Evolutionary conservation across 2,888 invertebrate species (phyloP).

Genomic region (Unio pictorum): DNA sequence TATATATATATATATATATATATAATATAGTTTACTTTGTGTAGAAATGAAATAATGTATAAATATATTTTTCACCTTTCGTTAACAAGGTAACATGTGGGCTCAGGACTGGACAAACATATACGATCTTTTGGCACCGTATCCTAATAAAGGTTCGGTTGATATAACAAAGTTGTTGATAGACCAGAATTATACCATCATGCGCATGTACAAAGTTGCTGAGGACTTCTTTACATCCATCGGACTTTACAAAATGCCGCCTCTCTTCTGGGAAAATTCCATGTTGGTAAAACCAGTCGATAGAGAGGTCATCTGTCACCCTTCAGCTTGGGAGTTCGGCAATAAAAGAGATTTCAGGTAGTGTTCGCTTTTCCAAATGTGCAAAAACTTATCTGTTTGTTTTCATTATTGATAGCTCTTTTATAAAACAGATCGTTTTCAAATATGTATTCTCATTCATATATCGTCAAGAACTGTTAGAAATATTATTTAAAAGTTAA

Average conservation of each 20-base stretch:
- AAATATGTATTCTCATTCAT: too few relatives aligned
- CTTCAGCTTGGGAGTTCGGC: constrained; percentile 89
- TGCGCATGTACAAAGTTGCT: constrained; percentile 74
- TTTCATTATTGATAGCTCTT: too few relatives aligned
- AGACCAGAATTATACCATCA: constrained; percentile 70
- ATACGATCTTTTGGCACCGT: constrained; percentile 73
- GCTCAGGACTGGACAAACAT: constrained; percentile 69
- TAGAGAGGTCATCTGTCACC: constrained; percentile 79
- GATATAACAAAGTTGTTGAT: constrained; percentile 85
- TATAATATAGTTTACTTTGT: too few relatives aligned
- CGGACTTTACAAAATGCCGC: constrained; percentile 82
- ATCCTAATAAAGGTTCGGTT: constrained; percentile 79
- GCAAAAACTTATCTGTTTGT: too few relatives aligned
- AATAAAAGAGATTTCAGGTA: constrained; percentile 89
- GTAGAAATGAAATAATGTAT: too few relatives aligned
- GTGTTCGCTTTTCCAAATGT: background rate
- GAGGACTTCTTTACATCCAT: constrained; percentile 71
- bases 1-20: too few relatives aligned
- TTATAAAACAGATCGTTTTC: too few relatives aligned
- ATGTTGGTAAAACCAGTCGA: constrained; percentile 83
- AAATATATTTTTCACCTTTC: background rate
- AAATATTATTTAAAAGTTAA: too few relatives aligned
- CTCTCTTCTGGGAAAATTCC: constrained; percentile 88
- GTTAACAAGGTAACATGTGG: constrained; percentile 75
- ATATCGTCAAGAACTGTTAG: too few relatives aligned